Evolutionary conservation across 2,113 vertebrate genomes (phyloP), one percentile per base, ranked within the genome.

Genomic region (Pholis gunnellus): DNA sequence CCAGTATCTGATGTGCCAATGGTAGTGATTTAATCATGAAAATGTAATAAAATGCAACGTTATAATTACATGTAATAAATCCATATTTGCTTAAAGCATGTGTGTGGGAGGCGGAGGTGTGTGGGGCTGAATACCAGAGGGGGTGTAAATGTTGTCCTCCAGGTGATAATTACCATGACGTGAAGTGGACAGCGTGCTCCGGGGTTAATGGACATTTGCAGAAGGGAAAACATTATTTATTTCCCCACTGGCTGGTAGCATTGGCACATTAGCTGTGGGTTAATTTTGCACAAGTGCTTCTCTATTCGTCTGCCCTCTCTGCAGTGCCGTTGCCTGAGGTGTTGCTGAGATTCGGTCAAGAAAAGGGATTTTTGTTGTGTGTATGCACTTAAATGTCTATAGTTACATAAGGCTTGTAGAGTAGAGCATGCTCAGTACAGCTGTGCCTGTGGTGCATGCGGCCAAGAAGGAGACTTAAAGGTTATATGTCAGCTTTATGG

Each of bases 131-230:
- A 52, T 50, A 56, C 27, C 10, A 34, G 27, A 48, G 29, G 71
- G 5, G 25, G 65, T 36, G 36, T 46, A 52, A 57, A 46, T 20
- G 10, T 75, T 75, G 57, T n/a, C 44, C 61, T 61, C 9, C 65
- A 84, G 61, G 61, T 82, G 27, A 82, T 76, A 79, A 84, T 85
- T 73, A 77, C 40, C 31, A 50, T 67, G 48, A 61, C 66, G 44
- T 42, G 46, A 44, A 57, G 31, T 63, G 60, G 66, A 81, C 66
- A 54, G 54, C 4, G 9, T n/a, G 71, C 18, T 18, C 20, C 46
- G 46, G 59, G 40, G 40, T 50, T 79, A 74, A 82, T 74, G 50
- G 72, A 79, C 72, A 61, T 9, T 71, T 64, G 69, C 52, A 59
- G 57, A 48, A 15, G 64, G 63, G 17, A 72, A 78, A 82, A 73